Base-by-base conservation (phyloP, 1,140 invertebrate species). In the Aphelenchoides fujianensis region DNA sequence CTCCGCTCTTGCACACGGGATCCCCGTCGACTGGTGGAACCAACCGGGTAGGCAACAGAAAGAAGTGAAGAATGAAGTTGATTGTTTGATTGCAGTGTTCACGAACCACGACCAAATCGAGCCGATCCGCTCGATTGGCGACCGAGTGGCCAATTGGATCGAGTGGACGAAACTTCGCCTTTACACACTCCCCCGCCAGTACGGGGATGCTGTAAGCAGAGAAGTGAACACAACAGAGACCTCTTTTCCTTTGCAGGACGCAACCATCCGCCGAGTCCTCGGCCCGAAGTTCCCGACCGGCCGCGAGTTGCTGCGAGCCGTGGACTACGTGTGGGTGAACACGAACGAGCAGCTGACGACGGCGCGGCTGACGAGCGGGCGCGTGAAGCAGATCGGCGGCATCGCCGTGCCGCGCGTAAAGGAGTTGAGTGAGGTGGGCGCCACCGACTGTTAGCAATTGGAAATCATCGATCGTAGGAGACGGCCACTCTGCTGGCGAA, bases 401-500 rank as follows among this genome's bases (percentile, higher is more conserved):
- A 55, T 66, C 53, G 63, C 32, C 19, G 36, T 66, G 2, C 23
- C 12, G 32, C 19, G 23, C 12, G 23, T 16, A 2, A 31, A 31
- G 27, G 31, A 36, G 2, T 66, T 66, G 63, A 66, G 32, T 35
- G 31, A 66, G 31, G 63, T 66, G 3, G 53, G 27, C 16, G 37
- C n/a, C 5, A 59, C 23, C 23, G 41, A n/a, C n/a, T n/a, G 41
- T 16, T 12, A 48, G 23, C 12, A 48, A 23, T 48, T 12, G 41
- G 12, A 23, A 23, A 48, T 16, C 41, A 12, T 23, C 12, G 9
- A 53, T 31, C 71, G 5, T 69, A 69, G 67, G 67, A 69, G 16
- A 71, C 31, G n/a, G 23, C 68, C 27, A 12, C n/a, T 69, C 16
- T 69, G 2, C 16, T 69, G 12, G 62, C 28, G 12, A 9, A 68